These are phyloP conservation scores for Eutrigla gurnardus DNA, from an alignment of 2,797 vertebrate genomes.

Conservation along the genomic window DNA sequence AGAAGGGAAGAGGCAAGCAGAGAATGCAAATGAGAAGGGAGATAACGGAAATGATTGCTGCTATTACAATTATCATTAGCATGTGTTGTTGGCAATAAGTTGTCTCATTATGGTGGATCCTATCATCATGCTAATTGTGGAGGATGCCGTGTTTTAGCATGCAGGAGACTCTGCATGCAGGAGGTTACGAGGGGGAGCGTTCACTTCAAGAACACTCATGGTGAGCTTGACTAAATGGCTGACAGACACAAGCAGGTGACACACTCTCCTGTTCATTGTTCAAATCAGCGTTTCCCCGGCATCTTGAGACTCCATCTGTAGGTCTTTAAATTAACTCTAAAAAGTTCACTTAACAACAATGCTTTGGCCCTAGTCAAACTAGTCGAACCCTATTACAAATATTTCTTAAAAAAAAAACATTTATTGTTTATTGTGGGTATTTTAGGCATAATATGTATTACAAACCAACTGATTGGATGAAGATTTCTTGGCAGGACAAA, in stretches of 20 bases:
- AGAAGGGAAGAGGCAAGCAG: slow-evolving; percentile 65
- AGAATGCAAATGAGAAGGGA: slow-evolving; percentile 76
- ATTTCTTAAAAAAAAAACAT: too few relatives aligned
- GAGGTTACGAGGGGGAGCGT: slow-evolving; percentile 14
- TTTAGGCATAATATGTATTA: too few relatives aligned
- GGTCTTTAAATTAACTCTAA: neutral
- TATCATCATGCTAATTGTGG: slow-evolving; percentile 76
- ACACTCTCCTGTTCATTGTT: neutral
- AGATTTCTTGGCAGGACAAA: too few relatives aligned
- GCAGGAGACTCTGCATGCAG: slow-evolving; percentile 54
- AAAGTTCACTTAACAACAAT: too few relatives aligned
- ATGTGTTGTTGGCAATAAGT: slow-evolving; percentile 76
- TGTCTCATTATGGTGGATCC: slow-evolving; percentile 77
- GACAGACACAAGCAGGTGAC: slow-evolving; percentile 28
- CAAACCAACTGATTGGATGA: too few relatives aligned
- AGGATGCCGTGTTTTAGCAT: slow-evolving; percentile 72
- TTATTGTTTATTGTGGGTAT: too few relatives aligned
- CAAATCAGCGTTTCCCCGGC: neutral
- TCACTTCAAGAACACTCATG: slow-evolving; percentile 32
- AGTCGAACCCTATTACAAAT: too few relatives aligned
- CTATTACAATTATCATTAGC: slow-evolving; percentile 86
- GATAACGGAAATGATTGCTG: slow-evolving; percentile 76
- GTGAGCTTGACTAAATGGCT: slow-evolving; percentile 37
- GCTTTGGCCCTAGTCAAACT: too few relatives aligned
- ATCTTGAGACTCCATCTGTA: neutral